phyloP scores from a whole-genome alignment of 2,888 invertebrate species.

The Platycheirus rosarum region DNA sequence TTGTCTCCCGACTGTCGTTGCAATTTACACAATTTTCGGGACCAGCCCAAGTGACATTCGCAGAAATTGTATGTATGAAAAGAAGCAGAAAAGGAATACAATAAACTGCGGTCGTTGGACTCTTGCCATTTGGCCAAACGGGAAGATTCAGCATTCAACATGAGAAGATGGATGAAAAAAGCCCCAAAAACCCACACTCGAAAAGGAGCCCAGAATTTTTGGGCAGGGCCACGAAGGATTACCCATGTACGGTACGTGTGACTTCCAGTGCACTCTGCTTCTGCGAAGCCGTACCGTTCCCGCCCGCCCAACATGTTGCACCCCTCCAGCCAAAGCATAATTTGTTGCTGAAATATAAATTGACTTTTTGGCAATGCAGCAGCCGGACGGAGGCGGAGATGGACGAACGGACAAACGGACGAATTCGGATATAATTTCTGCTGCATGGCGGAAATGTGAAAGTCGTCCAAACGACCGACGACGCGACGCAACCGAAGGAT shows the following conservation, averaged over 20 bases:
- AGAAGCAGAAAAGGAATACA: constrained; percentile 57
- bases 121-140: constrained; percentile 34
- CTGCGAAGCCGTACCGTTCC: constrained; percentile 63
- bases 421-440: constrained; percentile 42
- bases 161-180: constrained; percentile 13
- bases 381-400: neutral
- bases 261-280: constrained; percentile 72
- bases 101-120: constrained; percentile 68
- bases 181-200: constrained; percentile 63
- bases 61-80: constrained; percentile 42
- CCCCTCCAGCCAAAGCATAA: constrained; percentile 58
- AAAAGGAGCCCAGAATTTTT: constrained; percentile 63
- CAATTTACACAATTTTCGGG: constrained; percentile 70
- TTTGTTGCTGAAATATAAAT: constrained; percentile 73
- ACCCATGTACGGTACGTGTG: constrained; percentile 73
- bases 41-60: constrained; percentile 64
- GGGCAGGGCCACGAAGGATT: constrained; percentile 72
- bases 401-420: neutral
- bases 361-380: constrained; percentile 63
- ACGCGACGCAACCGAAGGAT: neutral
- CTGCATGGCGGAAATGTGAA: constrained; percentile 65
- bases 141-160: constrained; percentile 33
- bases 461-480: constrained; percentile 38
- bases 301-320: constrained; percentile 51
- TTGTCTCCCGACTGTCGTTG: constrained; percentile 71